A percentile compares a stretch with the other conserved stretches of the same genome.
phyloP scores from a whole-genome alignment of 2,888 invertebrate species.

The Danaus chrysippus region DNA sequence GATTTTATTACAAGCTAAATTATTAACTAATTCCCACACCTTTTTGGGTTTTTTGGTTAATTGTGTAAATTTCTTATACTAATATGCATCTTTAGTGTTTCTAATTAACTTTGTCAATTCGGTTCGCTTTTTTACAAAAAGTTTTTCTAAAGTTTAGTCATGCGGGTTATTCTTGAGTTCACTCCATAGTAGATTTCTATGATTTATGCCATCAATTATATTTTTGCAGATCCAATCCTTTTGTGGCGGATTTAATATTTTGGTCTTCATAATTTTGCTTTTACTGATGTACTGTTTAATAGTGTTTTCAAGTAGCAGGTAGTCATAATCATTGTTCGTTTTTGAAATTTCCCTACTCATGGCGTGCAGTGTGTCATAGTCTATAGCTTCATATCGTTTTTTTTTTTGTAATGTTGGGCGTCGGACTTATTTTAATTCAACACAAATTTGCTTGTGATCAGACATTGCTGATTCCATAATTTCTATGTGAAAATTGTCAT shows the following conservation, averaged over 20 bases:
- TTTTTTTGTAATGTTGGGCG: not conserved
- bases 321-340: not conserved
- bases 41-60: slow-evolving; percentile 10
- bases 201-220: too few relatives aligned
- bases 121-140: slow-evolving; percentile 1
- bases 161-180: not conserved
- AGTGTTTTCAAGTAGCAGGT: too few relatives aligned
- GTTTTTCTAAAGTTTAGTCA: not conserved
- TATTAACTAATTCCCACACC: slow-evolving; percentile 19
- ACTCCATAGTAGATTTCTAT: too few relatives aligned
- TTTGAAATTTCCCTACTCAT: too few relatives aligned
- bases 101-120: not conserved
- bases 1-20: not conserved
- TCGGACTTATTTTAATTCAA: too few relatives aligned
- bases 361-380: not conserved
- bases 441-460: too few relatives aligned
- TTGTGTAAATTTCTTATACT: slow-evolving; percentile 13
- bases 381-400: slow-evolving; percentile 7
- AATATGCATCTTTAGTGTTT: slow-evolving; percentile 9
- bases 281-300: too few relatives aligned
- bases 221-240: too few relatives aligned
- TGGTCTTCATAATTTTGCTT: too few relatives aligned
- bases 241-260: too few relatives aligned
- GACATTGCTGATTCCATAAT: too few relatives aligned
- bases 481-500: not conserved